Evolutionary conservation across 2,113 vertebrate species (phyloP).

Genomic region (Promerops cafer): DNA sequence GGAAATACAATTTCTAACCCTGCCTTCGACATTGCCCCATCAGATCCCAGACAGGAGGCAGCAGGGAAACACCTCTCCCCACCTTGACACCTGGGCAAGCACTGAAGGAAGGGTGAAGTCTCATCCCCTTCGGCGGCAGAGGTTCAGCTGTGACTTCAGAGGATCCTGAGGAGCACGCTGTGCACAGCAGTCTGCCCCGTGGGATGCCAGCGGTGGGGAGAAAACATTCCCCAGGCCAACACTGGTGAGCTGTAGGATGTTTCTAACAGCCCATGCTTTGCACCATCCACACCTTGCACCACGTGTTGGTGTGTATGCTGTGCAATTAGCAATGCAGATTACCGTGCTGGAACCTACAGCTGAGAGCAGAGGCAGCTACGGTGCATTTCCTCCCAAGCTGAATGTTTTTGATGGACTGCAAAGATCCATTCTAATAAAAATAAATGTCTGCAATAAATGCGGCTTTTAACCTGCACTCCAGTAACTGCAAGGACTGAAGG

Average conservation of each 20-base stretch:
- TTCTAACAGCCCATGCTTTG: neutral
- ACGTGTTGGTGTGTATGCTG: neutral
- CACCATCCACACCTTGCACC: neutral
- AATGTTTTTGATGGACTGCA: neutral
- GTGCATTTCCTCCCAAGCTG: neutral
- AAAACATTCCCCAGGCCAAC: neutral
- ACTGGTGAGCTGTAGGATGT: neutral
- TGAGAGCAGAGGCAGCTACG: neutral
- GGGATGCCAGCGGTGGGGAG: neutral
- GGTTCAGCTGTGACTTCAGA: neutral
- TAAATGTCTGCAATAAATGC: constrained; percentile 44
- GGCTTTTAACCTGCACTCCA: constrained; percentile 20
- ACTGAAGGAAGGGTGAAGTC: neutral
- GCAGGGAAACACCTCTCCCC: neutral
- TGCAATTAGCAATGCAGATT: neutral
- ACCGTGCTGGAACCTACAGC: accelerated
- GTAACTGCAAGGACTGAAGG: constrained; percentile 30
- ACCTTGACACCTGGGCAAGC: accelerated
- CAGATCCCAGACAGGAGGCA: neutral
- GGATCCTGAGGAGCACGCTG: neutral
- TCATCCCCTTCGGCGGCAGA: accelerated
- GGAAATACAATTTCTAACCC: neutral
- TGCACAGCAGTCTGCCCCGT: accelerated
- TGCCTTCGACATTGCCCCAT: neutral
- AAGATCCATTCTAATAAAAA: constrained; percentile 28